These are phyloP conservation scores for Gastracanthus pulcherrimus DNA, from an alignment of 2,888 invertebrate genomes.

Conservation along the genomic window DNA sequence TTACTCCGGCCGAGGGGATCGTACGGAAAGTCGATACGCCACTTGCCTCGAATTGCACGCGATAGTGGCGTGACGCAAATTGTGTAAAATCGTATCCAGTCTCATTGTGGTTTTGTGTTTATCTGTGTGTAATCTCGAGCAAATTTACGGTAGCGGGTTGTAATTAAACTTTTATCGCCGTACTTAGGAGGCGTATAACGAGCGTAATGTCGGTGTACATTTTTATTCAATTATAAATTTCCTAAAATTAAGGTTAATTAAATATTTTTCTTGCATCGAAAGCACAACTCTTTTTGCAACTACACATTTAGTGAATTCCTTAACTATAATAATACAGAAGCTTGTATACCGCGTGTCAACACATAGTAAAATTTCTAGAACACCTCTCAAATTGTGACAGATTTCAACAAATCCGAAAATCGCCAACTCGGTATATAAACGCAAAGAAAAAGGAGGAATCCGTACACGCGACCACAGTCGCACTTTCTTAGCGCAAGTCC, in stretches of 20 bases:
- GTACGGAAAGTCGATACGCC: constrained; percentile 64
- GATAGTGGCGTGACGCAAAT: constrained; percentile 37
- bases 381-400: too few relatives aligned
- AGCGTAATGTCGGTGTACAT: too few relatives aligned
- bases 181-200: too few relatives aligned
- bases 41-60: constrained; percentile 51
- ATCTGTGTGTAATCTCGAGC: background rate
- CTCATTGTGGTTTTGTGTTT: constrained; percentile 7
- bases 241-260: too few relatives aligned
- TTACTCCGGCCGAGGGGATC: constrained; percentile 56
- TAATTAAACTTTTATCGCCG: constrained; percentile 1
- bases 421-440: background rate
- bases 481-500: background rate
- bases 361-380: background rate
- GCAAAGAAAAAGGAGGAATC: background rate
- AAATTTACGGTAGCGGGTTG: background rate
- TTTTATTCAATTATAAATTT: too few relatives aligned
- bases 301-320: too few relatives aligned
- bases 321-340: too few relatives aligned
- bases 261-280: too few relatives aligned
- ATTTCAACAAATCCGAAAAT: background rate
- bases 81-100: constrained; percentile 42
- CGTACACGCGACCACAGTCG: background rate
- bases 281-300: too few relatives aligned
- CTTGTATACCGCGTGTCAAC: background rate